Base-by-base conservation (phyloP, 2,113 vertebrate species). In the Corythoichthys haematopterus region DNA sequence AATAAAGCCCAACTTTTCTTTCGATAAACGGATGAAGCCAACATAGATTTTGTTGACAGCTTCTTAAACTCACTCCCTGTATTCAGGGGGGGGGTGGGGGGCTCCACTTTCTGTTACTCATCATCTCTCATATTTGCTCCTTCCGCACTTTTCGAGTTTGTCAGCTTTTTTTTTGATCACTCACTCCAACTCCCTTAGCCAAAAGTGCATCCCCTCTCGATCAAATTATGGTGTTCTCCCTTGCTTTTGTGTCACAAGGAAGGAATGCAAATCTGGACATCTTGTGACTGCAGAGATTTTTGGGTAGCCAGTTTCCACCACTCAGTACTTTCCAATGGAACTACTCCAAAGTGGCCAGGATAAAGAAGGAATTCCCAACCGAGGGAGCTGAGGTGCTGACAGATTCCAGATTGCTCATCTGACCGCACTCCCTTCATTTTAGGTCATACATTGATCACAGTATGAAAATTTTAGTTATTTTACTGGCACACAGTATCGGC, bases 181-280 rank as follows among this genome's bases (percentile, higher is more conserved):
- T 37, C 45, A 55, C 45, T 16, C 28, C 37, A 37, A 13, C 51
- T 63, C 38, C 64, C 74, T 72, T 61, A 15, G 62, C 65, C 62
- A 64, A 68, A 74, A 78, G 79, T 80, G 79, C 74, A 64, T 63
- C 77, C 77, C 74, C 78, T 83, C 74, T 94, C 91, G 93, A 85
- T 93, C 88, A 92, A 91, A 94, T 93, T 91, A 92, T 93, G 90
- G 92, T 94, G 91, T 92, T 89, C 92, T 91, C 90, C 90, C 90
- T 91, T 88, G 93, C 90, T 88, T 90, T 92, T 92, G 93, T 93
- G 94, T 96, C 93, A 95, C 93, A 93, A n/a, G 93, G 93, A 96
- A 96, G 92, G 94, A 96, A 95, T 96, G 95, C 93, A 93, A 93
- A 93, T 95, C 93, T 95, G 94, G 93, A 95, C 91, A 91, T 93